Base-by-base conservation (phyloP, 2,113 vertebrate genomes). In the Todiramphus chloris region DNA sequence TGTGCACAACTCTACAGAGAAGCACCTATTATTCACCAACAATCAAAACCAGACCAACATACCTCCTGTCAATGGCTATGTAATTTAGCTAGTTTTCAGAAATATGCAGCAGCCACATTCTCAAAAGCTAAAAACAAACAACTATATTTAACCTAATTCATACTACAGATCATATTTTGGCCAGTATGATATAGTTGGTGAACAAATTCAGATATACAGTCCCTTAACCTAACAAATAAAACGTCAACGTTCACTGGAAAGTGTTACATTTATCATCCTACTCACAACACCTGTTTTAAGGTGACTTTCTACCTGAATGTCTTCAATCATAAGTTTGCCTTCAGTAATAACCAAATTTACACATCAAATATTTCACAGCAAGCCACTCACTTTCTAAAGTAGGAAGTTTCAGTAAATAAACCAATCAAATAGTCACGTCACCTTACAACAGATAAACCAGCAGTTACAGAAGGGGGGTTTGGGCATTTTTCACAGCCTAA, bases 1-100 rank as follows among this genome's bases (percentile, higher is more conserved):
- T 98, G 98, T 99, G 98, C 98, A 98, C 98, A 99, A 99, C 99
- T 98, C 99, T 99, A 99, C 98, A 99, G 98, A 98, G 98, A 98
- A 98, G 98, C 98, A 98, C 99, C 99, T 99, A 98, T 98, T 98
- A 98, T 98, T 98, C 98, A 98, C 98, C 98, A 98, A 99, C 98
- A 99, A 99, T 99, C 98, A 98, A 98, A 98, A 98, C 98, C 98
- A 98, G 98, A 99, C 99, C 99, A 99, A 98, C 98, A 87, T 98
- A 98, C 98, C 99, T 98, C 98, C 98, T 98, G 97, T 98, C 98
- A 99, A 98, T 97, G 98, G 98, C 99, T 99, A 99, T 98, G 93
- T 98, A 98, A 98, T 99, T 98, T 99, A 98, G 98, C 98, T 98
- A 96, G 97, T 98, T 99, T 98, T 99, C 99, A 98, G 97, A 98